A percentile compares a stretch with the other conserved stretches of the same genome.
Evolutionary conservation across 1,140 invertebrate species (phyloP).

Genomic region (Cherax destructor): DNA sequence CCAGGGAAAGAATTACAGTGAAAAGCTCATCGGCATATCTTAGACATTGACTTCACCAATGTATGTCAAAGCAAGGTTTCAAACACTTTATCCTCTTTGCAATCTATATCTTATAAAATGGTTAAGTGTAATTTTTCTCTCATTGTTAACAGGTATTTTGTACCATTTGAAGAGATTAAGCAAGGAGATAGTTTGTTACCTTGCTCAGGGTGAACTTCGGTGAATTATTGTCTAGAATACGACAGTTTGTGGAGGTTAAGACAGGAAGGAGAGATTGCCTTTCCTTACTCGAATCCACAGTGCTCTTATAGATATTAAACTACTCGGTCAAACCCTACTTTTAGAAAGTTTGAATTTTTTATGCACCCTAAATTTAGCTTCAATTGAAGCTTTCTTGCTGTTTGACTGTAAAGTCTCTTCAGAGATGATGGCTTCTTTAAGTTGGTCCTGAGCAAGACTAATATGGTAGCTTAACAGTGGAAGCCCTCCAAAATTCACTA

Average conservation of each 20-base stretch:
- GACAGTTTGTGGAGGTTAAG: constrained; percentile 53
- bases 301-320: constrained; percentile 69
- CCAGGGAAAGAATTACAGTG: constrained; percentile 45
- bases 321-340: constrained; percentile 62
- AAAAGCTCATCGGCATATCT: constrained; percentile 42
- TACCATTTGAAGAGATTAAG: constrained; percentile 28
- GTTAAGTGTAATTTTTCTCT: constrained; percentile 18
- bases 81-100: neutral
- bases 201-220: constrained; percentile 58
- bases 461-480: constrained; percentile 26
- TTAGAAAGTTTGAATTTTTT: constrained; percentile 53
- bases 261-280: constrained; percentile 58
- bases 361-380: constrained; percentile 51
- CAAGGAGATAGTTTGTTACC: constrained; percentile 27
- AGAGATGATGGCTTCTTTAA: constrained; percentile 20
- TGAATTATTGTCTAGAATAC: constrained; percentile 53
- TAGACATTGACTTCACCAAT: constrained; percentile 50
- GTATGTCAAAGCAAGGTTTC: constrained; percentile 51
- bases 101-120: neutral
- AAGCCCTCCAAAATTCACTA: constrained; percentile 30
- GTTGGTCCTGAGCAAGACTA: constrained; percentile 63
- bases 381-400: constrained; percentile 54
- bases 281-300: constrained; percentile 67
- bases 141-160: constrained; percentile 22
- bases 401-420: constrained; percentile 24